phyloP scores from a whole-genome alignment of 2,113 vertebrate genomes.

The Ictidomys tridecemlineatus region DNA sequence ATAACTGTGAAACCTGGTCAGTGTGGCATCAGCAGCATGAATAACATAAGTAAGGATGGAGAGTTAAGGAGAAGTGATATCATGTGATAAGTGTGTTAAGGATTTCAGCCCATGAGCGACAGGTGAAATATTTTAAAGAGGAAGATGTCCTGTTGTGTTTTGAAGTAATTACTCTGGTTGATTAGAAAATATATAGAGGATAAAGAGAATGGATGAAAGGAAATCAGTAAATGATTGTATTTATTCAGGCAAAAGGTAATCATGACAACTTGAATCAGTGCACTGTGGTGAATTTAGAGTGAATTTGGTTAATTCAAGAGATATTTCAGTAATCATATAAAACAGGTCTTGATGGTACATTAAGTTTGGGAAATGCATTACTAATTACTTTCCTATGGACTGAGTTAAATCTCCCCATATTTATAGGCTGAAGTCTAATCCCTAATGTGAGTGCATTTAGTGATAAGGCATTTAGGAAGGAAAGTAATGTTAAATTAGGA shows the following conservation, averaged over 20 bases:
- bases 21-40: not conserved
- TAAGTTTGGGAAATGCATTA: not conserved
- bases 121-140: not conserved
- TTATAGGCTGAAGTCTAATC: not conserved
- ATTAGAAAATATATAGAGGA: not conserved
- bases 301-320: not conserved
- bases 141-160: not conserved
- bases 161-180: not conserved
- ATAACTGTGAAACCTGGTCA: not conserved
- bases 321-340: not conserved
- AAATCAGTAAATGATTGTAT: not conserved
- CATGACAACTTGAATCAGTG: not conserved
- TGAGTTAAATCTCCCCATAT: not conserved
- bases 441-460: not conserved
- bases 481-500: conserved; percentile 8
- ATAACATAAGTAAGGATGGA: not conserved
- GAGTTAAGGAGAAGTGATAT: not conserved
- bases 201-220: not conserved
- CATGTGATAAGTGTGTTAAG: not conserved
- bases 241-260: not conserved
- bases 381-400: not conserved
- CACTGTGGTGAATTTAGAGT: not conserved
- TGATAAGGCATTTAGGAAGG: not conserved
- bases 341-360: not conserved
- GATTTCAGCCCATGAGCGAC: not conserved